Base-by-base conservation (phyloP, 35 echinoderm and acorn worm species). In the Apostichopus parvimensis region DNA sequence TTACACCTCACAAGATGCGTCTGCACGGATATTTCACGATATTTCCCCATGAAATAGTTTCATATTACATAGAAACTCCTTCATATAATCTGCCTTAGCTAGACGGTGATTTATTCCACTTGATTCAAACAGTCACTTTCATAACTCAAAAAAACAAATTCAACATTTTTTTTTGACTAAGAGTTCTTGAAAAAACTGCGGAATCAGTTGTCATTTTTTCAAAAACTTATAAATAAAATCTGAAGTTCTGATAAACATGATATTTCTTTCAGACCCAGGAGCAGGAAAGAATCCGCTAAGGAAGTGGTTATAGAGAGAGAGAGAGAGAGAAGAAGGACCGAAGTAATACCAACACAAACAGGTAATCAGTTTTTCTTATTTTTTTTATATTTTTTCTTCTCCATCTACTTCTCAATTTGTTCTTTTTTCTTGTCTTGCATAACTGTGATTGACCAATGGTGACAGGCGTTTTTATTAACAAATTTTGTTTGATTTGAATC, bases 181-280 rank as follows among this genome's bases (percentile, higher is more conserved):
- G 71, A 75, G 71, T 75, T 75, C 71, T 75, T n/a, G 17, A 75
- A 75, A 75, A 75, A 18, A 75, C 71, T 45, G 34, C 34, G 34
- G 15, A 75, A 75, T 75, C 71, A 75, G 71, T 75, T 75, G 71
- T 75, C 71, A 75, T 75, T 75, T 75, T 7, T 14, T 7, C 26
- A 28, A 75, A 75, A 75, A 7, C 6, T 75, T 75, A 75, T 20
- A 75, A 75, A 22, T 75, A 75, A 75, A 75, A 18, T 75, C 71
- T 61, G 14, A 18, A 75, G 71, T 7, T 18, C n/a, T 75, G 7
- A 14, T 18, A 18, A 75, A 75, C 71, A 75, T 75, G 11, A 75
- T 75, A 75, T 75, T 75, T 75, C 71, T 75, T 75, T 75, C 71
- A 75, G 71, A 75, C 13, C 71, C 71, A 7, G 71, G 6, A 75